These are phyloP conservation scores for Pyrocephalus nanus DNA, from an alignment of 2,797 vertebrate genomes.

Conservation along the genomic window DNA sequence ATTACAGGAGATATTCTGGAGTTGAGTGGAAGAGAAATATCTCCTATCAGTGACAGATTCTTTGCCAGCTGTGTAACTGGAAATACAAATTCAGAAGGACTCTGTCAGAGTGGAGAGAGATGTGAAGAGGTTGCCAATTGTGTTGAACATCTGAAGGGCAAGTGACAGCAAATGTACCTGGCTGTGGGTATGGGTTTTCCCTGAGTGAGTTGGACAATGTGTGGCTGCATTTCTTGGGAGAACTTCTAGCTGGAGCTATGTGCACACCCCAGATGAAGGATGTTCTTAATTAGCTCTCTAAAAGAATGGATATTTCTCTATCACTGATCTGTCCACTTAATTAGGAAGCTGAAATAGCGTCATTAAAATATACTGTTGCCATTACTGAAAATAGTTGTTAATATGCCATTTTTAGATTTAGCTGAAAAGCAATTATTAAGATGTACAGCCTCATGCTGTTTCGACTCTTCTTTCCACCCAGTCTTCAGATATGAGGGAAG, in stretches of 20 bases:
- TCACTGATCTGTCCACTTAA: not conserved
- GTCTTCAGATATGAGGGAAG: not conserved
- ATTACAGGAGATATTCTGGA: not conserved
- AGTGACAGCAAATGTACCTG: not conserved
- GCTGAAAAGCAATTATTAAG: not conserved
- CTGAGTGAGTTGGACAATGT: not conserved
- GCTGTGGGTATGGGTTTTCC: not conserved
- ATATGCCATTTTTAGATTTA: not conserved
- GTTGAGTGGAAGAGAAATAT: not conserved
- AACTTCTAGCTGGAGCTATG: not conserved
- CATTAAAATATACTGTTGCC: not conserved
- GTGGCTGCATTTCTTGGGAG: not conserved
- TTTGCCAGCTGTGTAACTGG: not conserved
- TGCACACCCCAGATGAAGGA: not conserved
- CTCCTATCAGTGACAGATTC: not conserved
- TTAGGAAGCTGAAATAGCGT: not conserved
- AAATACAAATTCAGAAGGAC: not conserved
- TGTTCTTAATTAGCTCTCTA: not conserved
- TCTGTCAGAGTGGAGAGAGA: not conserved
- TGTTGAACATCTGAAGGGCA: not conserved
- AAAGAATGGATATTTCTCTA: not conserved
- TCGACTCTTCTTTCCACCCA: not conserved
- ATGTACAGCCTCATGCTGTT: not conserved
- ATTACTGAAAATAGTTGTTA: constrained; percentile 1
- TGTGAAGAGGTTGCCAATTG: not conserved